Evolutionary conservation across 1,140 invertebrate species (phyloP).

Genomic region (Sycophaga agraensis): DNA sequence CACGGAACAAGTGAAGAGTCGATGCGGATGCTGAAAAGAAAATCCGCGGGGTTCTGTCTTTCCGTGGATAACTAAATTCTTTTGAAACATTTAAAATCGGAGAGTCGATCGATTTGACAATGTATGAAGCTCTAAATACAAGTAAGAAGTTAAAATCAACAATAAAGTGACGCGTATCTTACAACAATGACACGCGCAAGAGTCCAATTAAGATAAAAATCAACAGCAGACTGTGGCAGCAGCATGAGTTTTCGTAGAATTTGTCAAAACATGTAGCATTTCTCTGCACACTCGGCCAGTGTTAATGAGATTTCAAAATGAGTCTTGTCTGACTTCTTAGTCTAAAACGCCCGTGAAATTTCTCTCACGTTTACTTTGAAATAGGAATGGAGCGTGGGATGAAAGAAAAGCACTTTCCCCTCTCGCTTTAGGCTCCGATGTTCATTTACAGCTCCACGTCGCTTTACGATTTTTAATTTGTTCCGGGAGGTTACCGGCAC

Average conservation of each 20-base stretch:
- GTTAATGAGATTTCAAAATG: background rate
- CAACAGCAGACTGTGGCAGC: too few species aligned
- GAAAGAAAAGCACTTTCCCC: background rate
- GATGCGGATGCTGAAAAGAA: background rate
- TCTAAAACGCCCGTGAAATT: background rate
- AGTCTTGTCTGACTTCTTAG: background rate
- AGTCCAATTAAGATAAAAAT: too few species aligned
- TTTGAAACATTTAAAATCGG: background rate
- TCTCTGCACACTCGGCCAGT: too few species aligned
- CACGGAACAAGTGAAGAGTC: background rate
- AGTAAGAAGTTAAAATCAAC: too few species aligned
- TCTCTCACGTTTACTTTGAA: conserved; percentile 1
- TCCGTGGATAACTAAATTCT: background rate
- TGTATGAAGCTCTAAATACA: too few species aligned
- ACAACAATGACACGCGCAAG: too few species aligned
- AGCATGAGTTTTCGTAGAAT: too few species aligned
- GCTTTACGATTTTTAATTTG: conserved; percentile 41
- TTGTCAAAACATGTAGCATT: too few species aligned
- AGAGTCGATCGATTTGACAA: too few species aligned
- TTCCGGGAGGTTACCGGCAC: conserved; percentile 31
- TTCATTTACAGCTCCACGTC: conserved; percentile 39
- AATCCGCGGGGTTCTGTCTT: background rate
- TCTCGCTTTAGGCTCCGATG: conserved; percentile 11
- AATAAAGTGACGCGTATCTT: too few species aligned
- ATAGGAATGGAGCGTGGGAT: background rate